Evolutionary conservation across 2,113 vertebrate species (phyloP), one percentile per base, ranked within the genome.

Genomic region (Sitta europaea): DNA sequence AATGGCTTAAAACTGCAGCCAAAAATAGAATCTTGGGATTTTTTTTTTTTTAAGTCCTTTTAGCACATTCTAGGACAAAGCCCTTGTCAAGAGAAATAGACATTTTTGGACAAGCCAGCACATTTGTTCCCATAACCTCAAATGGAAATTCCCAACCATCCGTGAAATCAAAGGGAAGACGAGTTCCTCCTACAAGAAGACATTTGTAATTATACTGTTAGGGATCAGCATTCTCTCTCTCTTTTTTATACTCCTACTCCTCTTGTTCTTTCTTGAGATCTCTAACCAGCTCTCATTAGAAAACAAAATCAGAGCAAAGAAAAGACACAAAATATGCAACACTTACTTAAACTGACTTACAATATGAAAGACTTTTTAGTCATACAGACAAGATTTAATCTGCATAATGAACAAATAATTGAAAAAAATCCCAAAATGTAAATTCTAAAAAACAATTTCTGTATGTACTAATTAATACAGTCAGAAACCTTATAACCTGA

Each of bases 131-230:
- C 31, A 59, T 96, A 93, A 94, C 35, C 65, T 94, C 74, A 95
- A 96, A 91, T 86, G 91, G 80, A 90, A 97, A 97, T 92, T 94
- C 50, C 51, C 88, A 97, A 72, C 57, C 88, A 95, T 76, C 70
- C 68, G 8, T 97, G 92, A 97, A 97, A 94, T 96, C 86, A 95
- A 97, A 87, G 43, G 57, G 75, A 95, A 97, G 79, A 85, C 53
- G 88, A 28, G 36, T 88, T 94, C 83, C 80, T 97, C 91, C 88
- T 94, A 86, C 83, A 90, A 94, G 80, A 91, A 96, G 61, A 91
- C 74, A 86, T 90, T 78, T 95, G 81, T 91, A 96, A 96, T 96
- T 92, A 94, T 79, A 88, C 74, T 85, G 40, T 75, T 96, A 91
- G 59, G 53, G 43, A 92, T 93, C 66, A 94, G 57, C 40, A 42